Base-by-base conservation (phyloP, 2,797 vertebrate species). In the Gymnocypris eckloni region DNA sequence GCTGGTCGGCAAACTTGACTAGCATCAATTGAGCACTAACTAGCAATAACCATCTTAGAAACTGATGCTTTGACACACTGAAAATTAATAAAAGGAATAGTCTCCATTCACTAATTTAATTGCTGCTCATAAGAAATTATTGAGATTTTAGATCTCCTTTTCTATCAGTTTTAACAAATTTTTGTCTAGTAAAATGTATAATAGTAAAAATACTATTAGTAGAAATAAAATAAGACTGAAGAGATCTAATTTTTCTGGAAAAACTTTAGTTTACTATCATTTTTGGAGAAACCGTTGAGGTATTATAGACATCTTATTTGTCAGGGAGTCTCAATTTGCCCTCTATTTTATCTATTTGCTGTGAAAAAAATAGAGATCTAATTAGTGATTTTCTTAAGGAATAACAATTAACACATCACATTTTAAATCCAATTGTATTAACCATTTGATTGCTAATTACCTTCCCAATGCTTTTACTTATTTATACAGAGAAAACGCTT, bases 381-480 rank as follows among this genome's bases (percentile, higher is more conserved):
- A 50, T 76, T 25, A n/a, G 11, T 11, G 3, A 45, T 43, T 48
- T 69, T 69, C 33, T 25, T 56, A 69, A n/a, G 11, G n/a, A n/a
- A 25, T 61, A 72, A 37, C 15, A 33, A 69, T 79, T 4, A 71
- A 48, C 67, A 11, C 8, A 28, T 18, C 7, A 52, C n/a, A 52
- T 16, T 37, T 13, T 8, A 85, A 61, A 39, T 33, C 8, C 22
- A 56, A 59, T 71, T 79, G 16, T 22, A 20, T 54, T 43, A 61
- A n/a, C 18, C n/a, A 59, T 79, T 85, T 71, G 75, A 70, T 25
- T 4, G 1, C 75, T 85, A 61, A 85, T 85, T 71, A 48, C 37
- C 22, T 48, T 61, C 66, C 43, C 13, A 37, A 6, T 39, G 52
- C 52, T 48, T 85, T 85, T 50, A 50, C 66, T 64, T 25, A 50